Evolutionary conservation across 1,140 invertebrate species (phyloP), one percentile per base, ranked within the genome.

Genomic region (Halesus radiatus): DNA sequence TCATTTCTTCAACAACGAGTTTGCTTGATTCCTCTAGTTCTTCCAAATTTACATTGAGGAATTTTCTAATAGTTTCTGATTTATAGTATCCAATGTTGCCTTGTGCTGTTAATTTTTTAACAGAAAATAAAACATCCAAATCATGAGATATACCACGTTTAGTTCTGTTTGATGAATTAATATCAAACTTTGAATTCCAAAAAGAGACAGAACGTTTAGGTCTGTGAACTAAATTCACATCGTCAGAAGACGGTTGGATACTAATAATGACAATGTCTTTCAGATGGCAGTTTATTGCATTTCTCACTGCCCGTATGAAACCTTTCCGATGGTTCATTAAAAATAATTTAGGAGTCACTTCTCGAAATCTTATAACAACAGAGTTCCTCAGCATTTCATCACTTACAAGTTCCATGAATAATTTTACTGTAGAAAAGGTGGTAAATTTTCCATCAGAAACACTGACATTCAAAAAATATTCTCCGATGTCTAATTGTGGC

Each of bases 371-470:
- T 8, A 98, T 91, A 1, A 95, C 93, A 10, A 97, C 92, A 0
- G 95, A 91, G 86, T 96, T 94, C 20, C 93, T 92, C 0, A 98
- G 86, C 92, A 96, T 96, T 32, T 95, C 93, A 60, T 95, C 93
- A 2, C 93, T 92, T 16, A 98, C 88, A 0, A 94, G 88, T 74
- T 94, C 92, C 0, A 97, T 95, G 78, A 91, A 93, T 2, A 98
- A 92, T 87, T 94, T 96, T 0, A 97, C 90, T 16, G 91, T 88
- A 0, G 94, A 91, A 85, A 92, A 93, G 0, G 92, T 92, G 4
- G 91, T 92, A 85, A 94, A 95, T 84, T 97, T 95, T 3, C 95
- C 95, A 88, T 98, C 96, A 2, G 93, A 95, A 0, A 96, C 96
- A 13, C 94, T 94, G 0, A 98, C 91, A 84, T 97, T 97, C 0